Base-by-base conservation (phyloP, 1,140 invertebrate genomes). In the Oreohelix idahoensis region DNA sequence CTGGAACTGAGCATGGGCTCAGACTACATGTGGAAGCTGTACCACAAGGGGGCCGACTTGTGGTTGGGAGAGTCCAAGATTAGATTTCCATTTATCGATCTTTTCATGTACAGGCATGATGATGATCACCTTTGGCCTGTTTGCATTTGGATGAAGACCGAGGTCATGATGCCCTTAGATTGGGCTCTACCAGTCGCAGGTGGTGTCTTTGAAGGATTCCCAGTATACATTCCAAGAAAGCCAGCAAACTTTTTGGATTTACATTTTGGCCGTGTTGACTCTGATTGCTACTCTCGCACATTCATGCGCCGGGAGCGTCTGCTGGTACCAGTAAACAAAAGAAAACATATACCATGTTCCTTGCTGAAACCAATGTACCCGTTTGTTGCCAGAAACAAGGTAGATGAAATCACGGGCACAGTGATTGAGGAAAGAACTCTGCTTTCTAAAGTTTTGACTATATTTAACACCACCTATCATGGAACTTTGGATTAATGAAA, bases 71-170 rank as follows among this genome's bases (percentile, higher is more conserved):
- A 80, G 69, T 63, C 69, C 66, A 39, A 70, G 32, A 84, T 51
- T 73, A 84, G 84, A 32, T 89, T 85, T 79, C 87, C 87, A 20
- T 88, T 86, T 75, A 63, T 88, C 17, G 87, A 87, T 66, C 70
- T 87, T 17, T 87, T 85, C 51, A 84, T 86, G 51, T 88, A 80
- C 74, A 58, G 49, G 26, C 83, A 87, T 10, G 83, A 87, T 74
- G 51, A 45, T 26, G 84, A 78, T 0, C 82, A 86, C 53, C n/a
- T 88, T 11, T 87, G 81, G 83, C 84, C 87, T 53, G 66, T 86
- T 15, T 69, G 82, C 66, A 83, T 76, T 35, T 86, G 84, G 66
- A 77, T 71, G 32, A 89, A 89, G 42, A 51, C 79, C 15, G 81
- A 86, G 4, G 73, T 89, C 20, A 86, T 88, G 73, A 84, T 85